Conservation (phyloP, 2,888 invertebrate genomes). For the Drosophila mayaguana region DNA sequence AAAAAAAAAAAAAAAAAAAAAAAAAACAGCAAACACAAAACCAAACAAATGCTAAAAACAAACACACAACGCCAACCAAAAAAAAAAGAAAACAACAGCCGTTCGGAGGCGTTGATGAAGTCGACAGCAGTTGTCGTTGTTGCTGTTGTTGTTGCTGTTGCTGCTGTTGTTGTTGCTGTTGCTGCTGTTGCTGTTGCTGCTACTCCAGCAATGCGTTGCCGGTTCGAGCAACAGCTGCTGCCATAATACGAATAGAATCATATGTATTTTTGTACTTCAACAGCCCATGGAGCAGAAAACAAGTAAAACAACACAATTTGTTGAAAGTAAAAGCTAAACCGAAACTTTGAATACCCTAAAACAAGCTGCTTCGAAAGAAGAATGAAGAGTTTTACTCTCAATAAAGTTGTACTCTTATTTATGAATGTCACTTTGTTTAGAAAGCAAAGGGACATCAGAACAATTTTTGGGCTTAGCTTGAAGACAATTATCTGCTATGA, state of each 20-base stretch:
- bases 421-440: too few species aligned
- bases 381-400: background rate
- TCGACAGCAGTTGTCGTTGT: conserved; percentile 51
- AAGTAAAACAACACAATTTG: conserved; percentile 22
- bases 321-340: conserved; percentile 2
- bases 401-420: too few species aligned
- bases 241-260: conserved; percentile 56
- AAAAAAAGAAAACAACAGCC: conserved; percentile 43
- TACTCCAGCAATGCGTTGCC: conserved; percentile 40
- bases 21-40: conserved; percentile 21
- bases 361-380: too few species aligned
- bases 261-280: conserved; percentile 61
- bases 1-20: conserved; percentile 27
- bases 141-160: conserved; percentile 32
- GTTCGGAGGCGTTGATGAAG: conserved; percentile 67
- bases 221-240: conserved; percentile 65
- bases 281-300: conserved; percentile 45
- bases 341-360: conserved; percentile 32
- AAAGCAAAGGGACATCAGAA: too few species aligned
- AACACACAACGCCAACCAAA: conserved; percentile 52
- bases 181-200: conserved; percentile 14
- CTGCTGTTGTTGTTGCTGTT: conserved; percentile 25
- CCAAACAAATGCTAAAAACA: conserved; percentile 65
- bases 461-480: background rate
- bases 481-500: background rate